A percentile compares a stretch with the other conserved stretches of the same genome.
These are phyloP conservation scores for Tiliacea citrago DNA, from an alignment of 2,888 invertebrate genomes.

Conservation along the genomic window DNA sequence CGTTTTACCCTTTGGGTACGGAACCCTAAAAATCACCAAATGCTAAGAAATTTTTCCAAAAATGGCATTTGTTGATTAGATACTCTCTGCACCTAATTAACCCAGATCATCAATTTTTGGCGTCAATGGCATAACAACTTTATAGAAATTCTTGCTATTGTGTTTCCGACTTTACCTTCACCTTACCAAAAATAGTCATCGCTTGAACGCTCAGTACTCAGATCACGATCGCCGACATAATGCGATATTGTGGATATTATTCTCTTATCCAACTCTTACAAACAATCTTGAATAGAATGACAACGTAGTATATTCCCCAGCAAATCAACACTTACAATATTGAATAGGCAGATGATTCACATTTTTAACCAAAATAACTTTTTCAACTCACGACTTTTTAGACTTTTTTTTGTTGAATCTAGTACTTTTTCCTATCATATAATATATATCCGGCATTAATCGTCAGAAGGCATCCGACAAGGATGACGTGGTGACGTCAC, in stretches of 20 bases:
- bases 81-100: slow-evolving; percentile 15
- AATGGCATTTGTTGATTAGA: not conserved
- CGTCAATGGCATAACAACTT: not conserved
- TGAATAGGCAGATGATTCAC: not conserved
- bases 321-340: not conserved
- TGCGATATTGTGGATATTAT: not conserved
- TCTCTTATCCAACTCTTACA: slow-evolving; percentile 4
- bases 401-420: slow-evolving; percentile 3
- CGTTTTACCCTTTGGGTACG: no score
- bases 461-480: slow-evolving; percentile 42
- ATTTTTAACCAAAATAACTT: not conserved
- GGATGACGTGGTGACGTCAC: slow-evolving; percentile 69
- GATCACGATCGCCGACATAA: slow-evolving; percentile 17
- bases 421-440: slow-evolving; percentile 19
- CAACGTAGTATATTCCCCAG: not conserved
- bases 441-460: slow-evolving; percentile 32
- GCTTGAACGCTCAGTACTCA: slow-evolving; percentile 4
- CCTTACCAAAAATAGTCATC: slow-evolving; percentile 18
- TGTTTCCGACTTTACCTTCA: slow-evolving; percentile 7
- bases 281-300: not conserved
- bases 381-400: not conserved
- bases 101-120: slow-evolving; percentile 15
- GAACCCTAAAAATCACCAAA: not conserved
- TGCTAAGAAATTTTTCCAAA: not conserved
- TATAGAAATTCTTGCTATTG: slow-evolving; percentile 16